Evolutionary conservation across 2,888 invertebrate genomes (phyloP), one percentile per base, ranked within the genome.

Genomic region (Trichogramma dendrolimi): DNA sequence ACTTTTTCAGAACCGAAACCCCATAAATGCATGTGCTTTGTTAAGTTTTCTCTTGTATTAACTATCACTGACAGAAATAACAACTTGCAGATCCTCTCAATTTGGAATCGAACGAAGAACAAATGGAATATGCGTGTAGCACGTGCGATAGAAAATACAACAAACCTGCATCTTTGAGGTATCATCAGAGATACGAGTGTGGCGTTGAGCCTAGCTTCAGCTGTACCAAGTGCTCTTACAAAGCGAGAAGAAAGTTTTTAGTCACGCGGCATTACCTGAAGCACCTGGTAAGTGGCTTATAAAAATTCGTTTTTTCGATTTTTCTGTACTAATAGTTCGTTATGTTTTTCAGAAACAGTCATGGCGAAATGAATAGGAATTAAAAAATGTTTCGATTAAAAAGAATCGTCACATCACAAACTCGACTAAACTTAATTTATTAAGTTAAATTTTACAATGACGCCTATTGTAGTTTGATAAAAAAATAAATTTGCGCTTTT

Each of bases 151-250:
- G 67, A 52, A 68, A 50, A 6, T 74, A 73, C 67, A 72, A 71
- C 60, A 67, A 71, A 4, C 42, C 67, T 42, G 65, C 67, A 49
- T 69, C 73, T 0, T 53, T 71, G 27, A 70, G 67, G 51, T 73
- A 70, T 58, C 73, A 75, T 66, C 71, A 70, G 54, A 67, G 62
- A 51, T 68, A 69, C 61, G 73, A 75, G 53, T 74, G 73, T 54
- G 72, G 71, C 50, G 64, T 64, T 11, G 70, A 73, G 49, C 71
- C 73, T 5, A 71, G 70, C 57, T 71, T 71, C 51, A 65, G 56
- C 55, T 78, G 76, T 63, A 68, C 68, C 39, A 63, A 71, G 38
- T 78, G 78, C 64, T 65, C 58, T 42, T 75, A 75, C 66, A 70
- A 67, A 62, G 71, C 74, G 4, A 63, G 70, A 58, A 63, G 75